phyloP scores from a whole-genome alignment of 2,797 vertebrate species.

The Eulemur albifrons region DNA sequence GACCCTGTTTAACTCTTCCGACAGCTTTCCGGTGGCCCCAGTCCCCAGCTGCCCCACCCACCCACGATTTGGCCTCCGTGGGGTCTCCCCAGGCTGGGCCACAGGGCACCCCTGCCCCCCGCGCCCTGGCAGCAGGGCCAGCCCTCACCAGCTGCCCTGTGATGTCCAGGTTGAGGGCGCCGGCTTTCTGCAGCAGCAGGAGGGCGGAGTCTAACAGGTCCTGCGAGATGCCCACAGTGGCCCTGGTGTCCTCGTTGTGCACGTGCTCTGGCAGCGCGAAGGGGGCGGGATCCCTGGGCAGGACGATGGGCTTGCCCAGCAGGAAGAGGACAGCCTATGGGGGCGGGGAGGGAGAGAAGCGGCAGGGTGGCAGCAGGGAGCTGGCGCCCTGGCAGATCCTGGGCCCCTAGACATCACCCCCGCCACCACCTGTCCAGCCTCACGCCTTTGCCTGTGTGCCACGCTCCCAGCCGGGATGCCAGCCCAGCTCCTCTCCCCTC shows the following conservation, averaged over 20 bases:
- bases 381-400: neutral
- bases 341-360: neutral
- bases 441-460: fast-evolving
- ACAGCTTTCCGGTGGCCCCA: neutral
- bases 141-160: conserved; percentile 70
- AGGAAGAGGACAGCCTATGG: conserved; percentile 63
- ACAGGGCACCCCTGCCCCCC: fast-evolving
- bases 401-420: neutral
- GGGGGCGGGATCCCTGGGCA: neutral
- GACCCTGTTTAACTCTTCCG: neutral
- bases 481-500: neutral
- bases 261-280: conserved; percentile 24
- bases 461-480: neutral
- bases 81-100: neutral
- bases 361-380: fast-evolving
- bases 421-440: no score
- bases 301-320: conserved; percentile 67
- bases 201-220: conserved; percentile 53
- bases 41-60: neutral
- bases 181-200: conserved; percentile 71
- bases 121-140: fast-evolving
- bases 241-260: conserved; percentile 15
- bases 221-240: conserved; percentile 62
- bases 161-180: conserved; percentile 71
- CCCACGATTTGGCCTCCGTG: neutral